A percentile compares a stretch with the other conserved stretches of the same genome.
phyloP scores from a whole-genome alignment of 2,888 invertebrate genomes.

The Ptychoptera contaminata region DNA sequence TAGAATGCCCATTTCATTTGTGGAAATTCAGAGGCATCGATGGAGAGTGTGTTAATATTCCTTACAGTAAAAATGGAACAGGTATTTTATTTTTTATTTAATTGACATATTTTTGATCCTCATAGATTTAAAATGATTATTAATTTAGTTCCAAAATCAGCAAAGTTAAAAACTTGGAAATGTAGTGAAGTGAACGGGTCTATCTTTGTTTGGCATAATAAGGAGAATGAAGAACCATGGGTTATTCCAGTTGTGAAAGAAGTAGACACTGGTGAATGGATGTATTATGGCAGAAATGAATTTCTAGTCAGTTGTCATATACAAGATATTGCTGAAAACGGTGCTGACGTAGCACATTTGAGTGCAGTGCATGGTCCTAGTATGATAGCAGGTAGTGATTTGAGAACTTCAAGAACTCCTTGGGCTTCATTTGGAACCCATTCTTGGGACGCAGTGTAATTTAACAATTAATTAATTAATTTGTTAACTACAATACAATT shows the following conservation, averaged over 20 bases:
- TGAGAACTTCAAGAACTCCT: constrained; percentile 23
- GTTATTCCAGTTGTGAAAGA: constrained; percentile 38
- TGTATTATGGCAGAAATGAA: constrained; percentile 61
- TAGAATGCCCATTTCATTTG: constrained; percentile 80
- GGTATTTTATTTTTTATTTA: constrained; percentile 21
- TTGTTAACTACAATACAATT: no score
- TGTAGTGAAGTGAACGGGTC: constrained; percentile 52
- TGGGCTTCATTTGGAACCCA: constrained; percentile 34
- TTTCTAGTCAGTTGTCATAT: constrained; percentile 63
- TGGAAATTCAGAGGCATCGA: constrained; percentile 66
- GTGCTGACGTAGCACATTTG: constrained; percentile 70
- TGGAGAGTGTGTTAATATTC: constrained; percentile 60
- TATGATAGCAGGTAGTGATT: constrained; percentile 34
- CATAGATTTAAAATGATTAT: no score
- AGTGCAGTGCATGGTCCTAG: constrained; percentile 55
- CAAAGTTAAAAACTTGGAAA: constrained; percentile 52
- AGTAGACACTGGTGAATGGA: constrained; percentile 39
- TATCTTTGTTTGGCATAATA: constrained; percentile 73
- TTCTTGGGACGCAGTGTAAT: constrained; percentile 36
- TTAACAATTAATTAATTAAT: no score
- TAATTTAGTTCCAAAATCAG: constrained; percentile 46
- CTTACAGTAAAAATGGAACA: constrained; percentile 42
- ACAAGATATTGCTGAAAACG: constrained; percentile 84
- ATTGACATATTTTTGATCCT: no score
- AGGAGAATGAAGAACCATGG: constrained; percentile 60